Percentiles rank a stretch among this genome's conserved stretches.
These are phyloP conservation scores for Pomatorhinus ruficollis DNA, from an alignment of 2,113 vertebrate species.

Conservation along the genomic window DNA sequence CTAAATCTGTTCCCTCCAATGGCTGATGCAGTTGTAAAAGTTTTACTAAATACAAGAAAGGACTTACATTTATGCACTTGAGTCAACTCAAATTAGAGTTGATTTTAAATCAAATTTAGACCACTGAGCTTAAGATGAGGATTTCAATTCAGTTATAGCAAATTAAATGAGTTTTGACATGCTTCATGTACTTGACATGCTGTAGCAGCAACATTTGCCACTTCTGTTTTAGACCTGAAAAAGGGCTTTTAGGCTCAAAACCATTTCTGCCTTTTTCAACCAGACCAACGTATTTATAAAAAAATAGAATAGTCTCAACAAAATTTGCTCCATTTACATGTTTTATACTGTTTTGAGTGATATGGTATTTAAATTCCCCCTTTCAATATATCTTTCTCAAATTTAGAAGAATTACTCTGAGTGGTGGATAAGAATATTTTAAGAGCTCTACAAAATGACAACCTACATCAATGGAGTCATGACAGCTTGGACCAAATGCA, in stretches of 20 bases:
- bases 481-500: conserved; percentile 19
- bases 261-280: background rate
- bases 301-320: background rate
- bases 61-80: background rate
- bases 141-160: background rate
- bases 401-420: background rate
- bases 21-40: background rate
- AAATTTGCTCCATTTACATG: background rate
- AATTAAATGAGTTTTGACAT: background rate
- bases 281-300: background rate
- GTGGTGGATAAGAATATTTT: background rate
- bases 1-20: background rate
- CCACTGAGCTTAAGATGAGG: background rate
- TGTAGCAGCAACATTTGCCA: background rate
- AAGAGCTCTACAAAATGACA: conserved; percentile 21
- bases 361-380: background rate
- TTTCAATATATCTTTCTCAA: background rate
- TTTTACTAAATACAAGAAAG: background rate
- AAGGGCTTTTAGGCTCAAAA: background rate
- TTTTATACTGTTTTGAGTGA: background rate
- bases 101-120: background rate
- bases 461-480: background rate
- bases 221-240: background rate
- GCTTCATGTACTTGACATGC: background rate
- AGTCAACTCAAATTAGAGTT: background rate